phyloP scores from a whole-genome alignment of 2,888 invertebrate genomes.

The Cetonia aurata region DNA sequence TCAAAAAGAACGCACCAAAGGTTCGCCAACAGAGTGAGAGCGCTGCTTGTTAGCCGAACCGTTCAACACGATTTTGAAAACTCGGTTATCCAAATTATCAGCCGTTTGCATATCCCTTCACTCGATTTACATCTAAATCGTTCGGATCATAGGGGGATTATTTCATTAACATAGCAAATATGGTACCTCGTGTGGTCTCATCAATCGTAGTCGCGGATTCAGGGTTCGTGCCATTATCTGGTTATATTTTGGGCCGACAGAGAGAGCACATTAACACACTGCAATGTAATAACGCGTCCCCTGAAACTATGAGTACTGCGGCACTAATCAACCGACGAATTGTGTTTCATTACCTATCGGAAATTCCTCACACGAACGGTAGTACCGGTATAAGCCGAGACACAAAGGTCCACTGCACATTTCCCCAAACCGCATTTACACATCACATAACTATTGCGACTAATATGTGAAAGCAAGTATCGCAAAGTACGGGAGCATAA shows the following conservation, averaged over 20 bases:
- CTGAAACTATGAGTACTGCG: neutral
- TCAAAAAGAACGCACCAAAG: too few species aligned
- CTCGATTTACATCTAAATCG: conserved; percentile 34
- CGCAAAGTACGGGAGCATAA: too few species aligned
- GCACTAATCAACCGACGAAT: conserved; percentile 22
- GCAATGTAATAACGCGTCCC: conserved; percentile 12
- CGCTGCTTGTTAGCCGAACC: too few species aligned
- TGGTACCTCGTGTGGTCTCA: neutral
- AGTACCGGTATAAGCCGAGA: neutral
- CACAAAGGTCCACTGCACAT: neutral
- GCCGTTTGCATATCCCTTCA: conserved; percentile 20
- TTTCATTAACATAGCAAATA: conserved; percentile 38
- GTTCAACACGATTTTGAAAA: conserved; percentile 7
- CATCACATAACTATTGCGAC: conserved; percentile 4
- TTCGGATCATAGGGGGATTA: conserved; percentile 26
- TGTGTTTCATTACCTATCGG: conserved; percentile 28
- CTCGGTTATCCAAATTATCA: conserved; percentile 12
- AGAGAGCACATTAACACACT: neutral
- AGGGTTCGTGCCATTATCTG: conserved; percentile 7
- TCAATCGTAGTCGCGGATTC: neutral
- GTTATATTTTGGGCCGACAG: conserved; percentile 18
- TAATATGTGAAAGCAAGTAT: too few species aligned
- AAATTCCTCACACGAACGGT: conserved; percentile 22
- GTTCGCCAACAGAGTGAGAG: too few species aligned
- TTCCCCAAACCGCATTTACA: neutral